Evolutionary conservation across 1,140 invertebrate genomes (phyloP).

Genomic region (Pristionchus pacificus): DNA sequence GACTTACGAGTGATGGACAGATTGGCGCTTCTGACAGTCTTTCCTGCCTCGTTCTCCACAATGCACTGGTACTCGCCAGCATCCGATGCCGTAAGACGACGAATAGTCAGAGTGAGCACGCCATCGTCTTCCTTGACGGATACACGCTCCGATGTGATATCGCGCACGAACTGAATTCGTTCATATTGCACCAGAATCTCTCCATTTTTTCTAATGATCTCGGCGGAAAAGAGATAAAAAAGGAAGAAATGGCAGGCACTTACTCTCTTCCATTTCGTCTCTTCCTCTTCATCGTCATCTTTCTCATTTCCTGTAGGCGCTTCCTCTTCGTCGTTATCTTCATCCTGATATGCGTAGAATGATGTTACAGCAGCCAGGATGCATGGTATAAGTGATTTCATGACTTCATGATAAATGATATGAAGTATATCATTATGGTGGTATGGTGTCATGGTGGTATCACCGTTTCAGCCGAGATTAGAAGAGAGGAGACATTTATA

Average conservation of each 20-base stretch:
- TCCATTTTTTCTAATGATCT: background rate
- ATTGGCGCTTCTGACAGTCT: conserved; percentile 10
- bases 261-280: conserved; percentile 24
- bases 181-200: background rate
- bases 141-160: background rate
- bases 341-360: too few species aligned
- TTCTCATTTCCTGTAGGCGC: too few species aligned
- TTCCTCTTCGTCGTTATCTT: too few species aligned
- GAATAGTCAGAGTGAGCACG: conserved; percentile 17
- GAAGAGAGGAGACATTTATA: too few species aligned
- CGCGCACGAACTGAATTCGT: background rate
- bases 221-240: background rate
- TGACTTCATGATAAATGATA: too few species aligned
- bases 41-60: conserved; percentile 30
- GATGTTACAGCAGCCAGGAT: too few species aligned
- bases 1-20: conserved; percentile 28
- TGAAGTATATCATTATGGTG: too few species aligned
- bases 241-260: too few species aligned
- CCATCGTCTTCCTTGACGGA: conserved; percentile 16
- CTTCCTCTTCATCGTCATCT: conserved; percentile 21
- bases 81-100: conserved; percentile 19
- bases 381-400: too few species aligned
- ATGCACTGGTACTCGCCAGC: conserved; percentile 30
- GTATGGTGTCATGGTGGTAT: too few species aligned
- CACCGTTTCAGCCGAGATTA: too few species aligned